Evolutionary conservation across 2,113 vertebrate species (phyloP).

Genomic region (Burhinus bistriatus): DNA sequence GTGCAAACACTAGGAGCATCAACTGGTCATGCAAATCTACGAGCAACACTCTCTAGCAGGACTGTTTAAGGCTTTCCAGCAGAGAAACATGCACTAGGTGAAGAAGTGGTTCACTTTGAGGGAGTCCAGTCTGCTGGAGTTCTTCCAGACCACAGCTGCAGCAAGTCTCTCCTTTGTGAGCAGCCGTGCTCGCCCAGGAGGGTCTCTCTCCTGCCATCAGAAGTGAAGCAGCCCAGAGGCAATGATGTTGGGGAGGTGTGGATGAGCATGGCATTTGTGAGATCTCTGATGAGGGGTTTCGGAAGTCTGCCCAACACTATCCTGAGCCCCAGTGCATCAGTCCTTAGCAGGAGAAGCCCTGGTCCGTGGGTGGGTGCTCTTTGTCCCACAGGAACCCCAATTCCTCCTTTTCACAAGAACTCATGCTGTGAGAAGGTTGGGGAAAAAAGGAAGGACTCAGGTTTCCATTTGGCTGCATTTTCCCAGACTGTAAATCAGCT

Average conservation of each 20-base stretch:
- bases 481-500: not conserved
- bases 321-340: not conserved
- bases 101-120: not conserved
- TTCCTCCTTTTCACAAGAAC: not conserved
- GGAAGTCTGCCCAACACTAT: not conserved
- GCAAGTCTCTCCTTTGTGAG: not conserved
- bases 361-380: not conserved
- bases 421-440: not conserved
- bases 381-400: not conserved
- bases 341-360: not conserved
- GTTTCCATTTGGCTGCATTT: constrained; percentile 18
- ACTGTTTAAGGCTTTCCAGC: not conserved
- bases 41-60: not conserved
- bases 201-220: not conserved
- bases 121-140: not conserved
- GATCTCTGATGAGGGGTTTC: not conserved
- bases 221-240: not conserved
- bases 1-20: not conserved
- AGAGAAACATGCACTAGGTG: not conserved
- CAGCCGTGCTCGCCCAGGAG: not conserved
- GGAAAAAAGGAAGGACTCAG: not conserved
- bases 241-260: not conserved
- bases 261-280: not conserved
- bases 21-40: not conserved
- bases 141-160: not conserved